Percentiles rank a stretch among this genome's conserved stretches.
phyloP scores from a whole-genome alignment of 2,797 vertebrate genomes.

The Margarornis squamiger region DNA sequence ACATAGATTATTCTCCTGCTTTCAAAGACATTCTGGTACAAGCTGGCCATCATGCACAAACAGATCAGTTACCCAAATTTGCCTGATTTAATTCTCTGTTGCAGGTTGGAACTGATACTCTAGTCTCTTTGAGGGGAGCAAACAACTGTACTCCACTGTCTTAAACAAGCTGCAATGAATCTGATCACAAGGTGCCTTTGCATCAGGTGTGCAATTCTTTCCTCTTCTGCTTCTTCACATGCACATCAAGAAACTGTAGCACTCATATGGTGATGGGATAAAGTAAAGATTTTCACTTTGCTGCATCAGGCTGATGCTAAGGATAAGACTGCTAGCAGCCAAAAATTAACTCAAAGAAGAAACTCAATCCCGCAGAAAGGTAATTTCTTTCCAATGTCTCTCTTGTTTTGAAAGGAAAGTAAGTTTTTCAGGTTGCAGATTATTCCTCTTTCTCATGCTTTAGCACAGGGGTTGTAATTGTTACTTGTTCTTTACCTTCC shows the following conservation, averaged over 20 bases:
- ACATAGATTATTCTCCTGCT: not conserved
- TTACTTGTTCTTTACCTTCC: not conserved
- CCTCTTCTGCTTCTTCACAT: not conserved
- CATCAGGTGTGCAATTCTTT: not conserved
- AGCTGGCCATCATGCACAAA: not conserved
- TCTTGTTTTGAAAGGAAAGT: not conserved
- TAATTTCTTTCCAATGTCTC: not conserved
- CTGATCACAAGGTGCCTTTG: not conserved
- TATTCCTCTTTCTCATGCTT: not conserved
- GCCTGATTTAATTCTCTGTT: not conserved
- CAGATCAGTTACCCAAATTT: not conserved
- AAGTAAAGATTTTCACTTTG: not conserved
- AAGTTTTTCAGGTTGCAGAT: not conserved
- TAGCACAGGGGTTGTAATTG: not conserved
- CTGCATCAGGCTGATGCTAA: rapidly evolving
- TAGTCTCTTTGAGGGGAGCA: not conserved
- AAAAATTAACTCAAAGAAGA: not conserved
- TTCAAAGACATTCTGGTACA: not conserved
- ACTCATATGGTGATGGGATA: not conserved
- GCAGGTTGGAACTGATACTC: not conserved
- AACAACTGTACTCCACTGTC: not conserved
- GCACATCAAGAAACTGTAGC: not conserved
- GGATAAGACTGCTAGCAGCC: not conserved
- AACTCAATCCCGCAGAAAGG: not conserved
- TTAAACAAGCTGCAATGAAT: not conserved